Evolutionary conservation across 92 coral and sea anemone genomes (phyloP), one percentile per base, ranked within the genome.

Genomic region (Heteractis magnifica): DNA sequence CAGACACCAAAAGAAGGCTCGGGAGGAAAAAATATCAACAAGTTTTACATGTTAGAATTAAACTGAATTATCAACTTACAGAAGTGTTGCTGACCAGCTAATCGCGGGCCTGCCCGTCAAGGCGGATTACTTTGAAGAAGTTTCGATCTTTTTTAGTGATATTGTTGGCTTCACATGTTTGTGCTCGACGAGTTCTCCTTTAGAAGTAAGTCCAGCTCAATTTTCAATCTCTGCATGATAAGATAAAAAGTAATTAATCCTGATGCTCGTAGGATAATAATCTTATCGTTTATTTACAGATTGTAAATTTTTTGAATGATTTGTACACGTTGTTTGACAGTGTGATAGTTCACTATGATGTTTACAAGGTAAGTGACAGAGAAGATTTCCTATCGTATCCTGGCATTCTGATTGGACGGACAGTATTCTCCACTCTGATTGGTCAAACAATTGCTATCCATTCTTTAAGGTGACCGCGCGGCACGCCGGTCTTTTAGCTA

Each of bases 41-140:
- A 72, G 76, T 16, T 18, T 4, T 9, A 12, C n/a, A 58, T 58
- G 5, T 58, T 58, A 34, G 44, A 34, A 34, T 34, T 34, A 34
- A 59, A 59, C n/a, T 12, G 65, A 23, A 49, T 4, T 53, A 14
- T 60, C 21, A 75, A 9, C 15, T 81, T 72, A 59, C 77, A 90
- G 96, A 88, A 92, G 93, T 81, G 98, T 95, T 4, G 97, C 98
- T 19, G 98, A 95, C 72, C 98, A 95, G 86, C 81, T 95, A 15
- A 92, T 93, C 84, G 90, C 91, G 7, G 98, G 98, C 19, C 65
- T 81, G 76, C 89, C 88, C 6, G 98, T 95, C 13, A 90, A 93
- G 75, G 98, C 98, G 14, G 98, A 95, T 72, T 86, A 78, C 76
- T 95, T 89, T 77, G 91, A 91, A 51, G 95, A 91, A 77, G 98